Base-by-base conservation (phyloP, 2,888 invertebrate species). In the Meloe dianella region DNA sequence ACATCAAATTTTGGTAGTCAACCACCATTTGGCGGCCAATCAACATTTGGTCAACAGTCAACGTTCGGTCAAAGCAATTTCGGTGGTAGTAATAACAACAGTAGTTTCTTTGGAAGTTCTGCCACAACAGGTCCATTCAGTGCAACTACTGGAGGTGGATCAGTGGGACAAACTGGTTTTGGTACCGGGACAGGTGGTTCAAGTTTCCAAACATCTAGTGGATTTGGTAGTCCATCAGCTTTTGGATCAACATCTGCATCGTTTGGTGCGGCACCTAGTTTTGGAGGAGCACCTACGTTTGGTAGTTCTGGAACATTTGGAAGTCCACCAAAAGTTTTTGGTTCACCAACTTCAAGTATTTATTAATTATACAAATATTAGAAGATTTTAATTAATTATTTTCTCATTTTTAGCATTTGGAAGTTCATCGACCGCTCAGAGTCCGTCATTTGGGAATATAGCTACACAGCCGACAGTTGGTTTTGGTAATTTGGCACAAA, bases 381-480 rank as follows among this genome's bases (percentile, higher is more conserved):
- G 20, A 29, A 5, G 8, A 20, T 35, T 56, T 32, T 30, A 20
- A 27, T 47, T 68, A 66, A 71, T 74, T 73, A 60, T 65, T 67
- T 17, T 35, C 20, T 67, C 8, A 56, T 51, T 60, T 35, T 64
- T 79, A 77, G 73, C 69, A 67, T 89, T 88, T 79, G 86, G 85
- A n/a, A 73, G 84, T 0, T 78, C 85, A 0, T 81, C 69, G 7
- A 60, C 73, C n/a, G 68, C 60, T 30, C 57, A 35, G n/a, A 57
- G 17, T 41, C 56, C 63, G 5, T 63, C 63, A 10, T 63, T 63
- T 82, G 90, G 89, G 75, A 89, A 83, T 80, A 78, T 90, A 71
- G 90, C 89, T 0, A 87, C 85, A 47, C 89, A 90, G 79, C 88
- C 88, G 77, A 89, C 89, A 1, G 80, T 89, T 61, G 88, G 89